A percentile compares a stretch with the other conserved stretches of the same genome.
phyloP scores from a whole-genome alignment of 2,797 vertebrate genomes.

The Sebastes goodei region DNA sequence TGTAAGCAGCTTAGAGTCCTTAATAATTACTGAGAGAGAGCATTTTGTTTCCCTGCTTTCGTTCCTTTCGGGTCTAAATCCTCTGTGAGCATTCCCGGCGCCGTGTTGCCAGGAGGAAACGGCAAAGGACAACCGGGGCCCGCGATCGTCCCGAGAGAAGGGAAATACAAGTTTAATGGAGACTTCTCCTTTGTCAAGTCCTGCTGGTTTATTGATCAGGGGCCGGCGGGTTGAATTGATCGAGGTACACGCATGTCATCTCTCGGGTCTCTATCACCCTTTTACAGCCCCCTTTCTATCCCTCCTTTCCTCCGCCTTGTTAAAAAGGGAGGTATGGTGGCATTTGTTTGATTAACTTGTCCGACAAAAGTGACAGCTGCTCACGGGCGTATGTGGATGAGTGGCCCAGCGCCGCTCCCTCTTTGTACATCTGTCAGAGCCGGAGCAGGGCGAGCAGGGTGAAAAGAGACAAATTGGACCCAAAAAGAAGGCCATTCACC shows the following conservation, averaged over 20 bases:
- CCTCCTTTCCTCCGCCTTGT: slow-evolving; percentile 55
- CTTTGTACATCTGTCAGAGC: slow-evolving; percentile 99
- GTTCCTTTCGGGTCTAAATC: slow-evolving; percentile 61
- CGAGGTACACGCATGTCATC: slow-evolving; percentile 69
- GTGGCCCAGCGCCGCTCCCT: slow-evolving; percentile 98
- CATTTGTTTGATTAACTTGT: slow-evolving; percentile 99
- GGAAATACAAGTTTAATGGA: slow-evolving; percentile 75
- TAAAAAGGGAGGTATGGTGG: slow-evolving; percentile 96
- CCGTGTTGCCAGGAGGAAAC: slow-evolving; percentile 47
- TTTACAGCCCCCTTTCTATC: slow-evolving; percentile 73
- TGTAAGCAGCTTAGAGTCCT: slow-evolving; percentile 82
- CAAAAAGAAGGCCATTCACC: slow-evolving; percentile 99
- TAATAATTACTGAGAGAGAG: slow-evolving; percentile 76
- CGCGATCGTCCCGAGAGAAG: slow-evolving; percentile 44
- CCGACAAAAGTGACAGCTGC: slow-evolving; percentile 99
- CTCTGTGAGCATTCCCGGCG: slow-evolving; percentile 54
- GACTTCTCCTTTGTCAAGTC: slow-evolving; percentile 63
- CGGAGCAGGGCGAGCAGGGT: slow-evolving; percentile 95
- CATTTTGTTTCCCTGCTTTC: slow-evolving; percentile 71
- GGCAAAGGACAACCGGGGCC: slow-evolving; percentile 48
- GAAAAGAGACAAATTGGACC: slow-evolving; percentile 99
- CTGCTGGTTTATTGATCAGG: slow-evolving; percentile 68
- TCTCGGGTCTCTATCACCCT: slow-evolving; percentile 70
- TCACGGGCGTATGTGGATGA: slow-evolving; percentile 95
- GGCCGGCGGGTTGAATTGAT: slow-evolving; percentile 65